phyloP scores from a whole-genome alignment of 2,888 invertebrate genomes.

The Galerucella nymphaeae region DNA sequence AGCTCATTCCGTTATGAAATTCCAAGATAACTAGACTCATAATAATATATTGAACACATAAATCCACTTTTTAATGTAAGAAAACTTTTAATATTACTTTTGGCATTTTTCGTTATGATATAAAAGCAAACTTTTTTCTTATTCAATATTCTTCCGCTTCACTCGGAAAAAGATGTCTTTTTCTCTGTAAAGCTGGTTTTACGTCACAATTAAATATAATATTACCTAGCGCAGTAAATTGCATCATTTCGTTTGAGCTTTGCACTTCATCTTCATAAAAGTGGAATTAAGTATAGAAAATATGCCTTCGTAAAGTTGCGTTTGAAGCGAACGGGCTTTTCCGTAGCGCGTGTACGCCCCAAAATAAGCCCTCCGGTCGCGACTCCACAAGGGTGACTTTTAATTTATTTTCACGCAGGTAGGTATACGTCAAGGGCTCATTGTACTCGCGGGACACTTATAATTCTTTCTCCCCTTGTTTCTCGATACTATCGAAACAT shows the following conservation, averaged over 20 bases:
- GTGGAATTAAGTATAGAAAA: conserved; percentile 54
- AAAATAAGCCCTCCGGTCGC: conserved; percentile 29
- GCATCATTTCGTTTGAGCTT: conserved; percentile 52
- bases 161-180: conserved; percentile 2
- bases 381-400: conserved; percentile 51
- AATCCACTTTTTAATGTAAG: not conserved
- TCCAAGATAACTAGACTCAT: not conserved
- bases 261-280: conserved; percentile 55
- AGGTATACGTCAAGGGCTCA: conserved; percentile 49
- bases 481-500: conserved; percentile 40
- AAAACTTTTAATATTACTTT: not conserved
- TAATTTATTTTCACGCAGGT: conserved; percentile 56
- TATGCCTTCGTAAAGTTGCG: conserved; percentile 52
- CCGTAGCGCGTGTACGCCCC: conserved; percentile 29
- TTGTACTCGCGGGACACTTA: conserved; percentile 48
- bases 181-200: conserved; percentile 14
- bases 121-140: not conserved
- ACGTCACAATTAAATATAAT: conserved; percentile 34
- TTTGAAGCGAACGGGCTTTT: conserved; percentile 47
- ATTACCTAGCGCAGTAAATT: conserved; percentile 47
- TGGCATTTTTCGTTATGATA: not conserved
- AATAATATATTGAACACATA: not conserved
- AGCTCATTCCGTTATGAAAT: too few relatives aligned
- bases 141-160: not conserved
- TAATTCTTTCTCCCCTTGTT: conserved; percentile 48